These are phyloP conservation scores for Rhagoletis pomonella DNA, from an alignment of 1,140 invertebrate genomes.

Conservation along the genomic window DNA sequence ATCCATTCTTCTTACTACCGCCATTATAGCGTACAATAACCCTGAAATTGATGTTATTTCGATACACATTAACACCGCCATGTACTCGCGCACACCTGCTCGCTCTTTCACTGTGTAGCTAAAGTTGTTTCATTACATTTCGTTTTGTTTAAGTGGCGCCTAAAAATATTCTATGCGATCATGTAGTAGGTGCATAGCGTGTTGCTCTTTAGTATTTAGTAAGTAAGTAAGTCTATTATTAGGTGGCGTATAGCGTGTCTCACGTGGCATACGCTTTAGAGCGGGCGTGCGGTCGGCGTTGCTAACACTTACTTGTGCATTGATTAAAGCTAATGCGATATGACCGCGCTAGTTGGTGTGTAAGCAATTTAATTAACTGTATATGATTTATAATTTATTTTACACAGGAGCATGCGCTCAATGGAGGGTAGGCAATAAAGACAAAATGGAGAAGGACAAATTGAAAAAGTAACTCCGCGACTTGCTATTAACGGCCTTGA, in stretches of 20 bases:
- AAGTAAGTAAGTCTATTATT: not conserved
- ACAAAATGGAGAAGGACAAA: too few species aligned
- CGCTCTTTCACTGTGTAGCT: not conserved
- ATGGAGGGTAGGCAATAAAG: not conserved
- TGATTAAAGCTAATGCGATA: slow-evolving; percentile 40
- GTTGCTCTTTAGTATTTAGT: not conserved
- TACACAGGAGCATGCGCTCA: not conserved
- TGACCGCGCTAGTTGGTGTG: slow-evolving; percentile 28
- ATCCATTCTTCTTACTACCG: not conserved
- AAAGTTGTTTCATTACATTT: not conserved
- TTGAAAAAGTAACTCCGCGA: too few species aligned
- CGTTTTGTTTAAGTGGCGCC: not conserved
- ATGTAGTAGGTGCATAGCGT: not conserved
- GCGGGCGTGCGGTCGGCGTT: too few species aligned
- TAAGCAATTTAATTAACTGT: slow-evolving; percentile 47
- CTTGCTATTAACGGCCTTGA: too few species aligned
- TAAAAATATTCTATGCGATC: not conserved
- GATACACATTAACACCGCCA: slow-evolving; percentile 4
- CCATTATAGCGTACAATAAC: not conserved
- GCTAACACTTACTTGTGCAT: not conserved
- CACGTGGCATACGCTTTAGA: not conserved
- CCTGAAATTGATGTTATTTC: not conserved
- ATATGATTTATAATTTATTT: slow-evolving; percentile 44
- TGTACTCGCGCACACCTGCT: not conserved
- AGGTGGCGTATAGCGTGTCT: not conserved